These are phyloP conservation scores for Chelonoidis abingdonii DNA, from an alignment of 2,113 vertebrate species.

Conservation along the genomic window DNA sequence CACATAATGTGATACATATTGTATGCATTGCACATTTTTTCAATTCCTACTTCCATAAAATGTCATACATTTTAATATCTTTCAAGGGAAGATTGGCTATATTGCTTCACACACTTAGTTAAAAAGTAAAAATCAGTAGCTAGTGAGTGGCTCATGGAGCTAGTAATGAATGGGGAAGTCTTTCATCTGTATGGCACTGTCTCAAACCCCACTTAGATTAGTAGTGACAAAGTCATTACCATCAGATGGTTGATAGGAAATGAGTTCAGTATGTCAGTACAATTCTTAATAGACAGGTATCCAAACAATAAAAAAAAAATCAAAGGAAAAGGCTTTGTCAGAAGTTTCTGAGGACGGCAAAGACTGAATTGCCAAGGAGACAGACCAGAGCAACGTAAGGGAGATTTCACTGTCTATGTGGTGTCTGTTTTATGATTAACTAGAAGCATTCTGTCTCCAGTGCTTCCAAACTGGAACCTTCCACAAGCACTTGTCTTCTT, in stretches of 20 bases:
- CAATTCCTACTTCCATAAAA: slow-evolving; percentile 42
- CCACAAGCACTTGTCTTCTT: neutral
- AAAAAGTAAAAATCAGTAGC: neutral
- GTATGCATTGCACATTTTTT: slow-evolving; percentile 2
- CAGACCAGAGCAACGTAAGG: neutral
- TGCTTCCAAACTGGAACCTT: rapidly evolving
- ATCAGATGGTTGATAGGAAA: neutral
- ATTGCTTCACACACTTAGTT: neutral
- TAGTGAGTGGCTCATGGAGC: neutral
- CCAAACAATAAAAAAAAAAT: neutral
- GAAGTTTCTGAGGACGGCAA: neutral
- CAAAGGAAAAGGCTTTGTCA: too few relatives aligned
- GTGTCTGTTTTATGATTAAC: neutral
- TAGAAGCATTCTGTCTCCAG: neutral
- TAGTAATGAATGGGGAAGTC: slow-evolving; percentile 41
- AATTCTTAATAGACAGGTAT: neutral
- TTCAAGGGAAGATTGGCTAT: slow-evolving; percentile 29
- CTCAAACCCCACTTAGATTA: neutral
- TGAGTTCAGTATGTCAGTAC: neutral
- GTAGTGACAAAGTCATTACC: neutral
- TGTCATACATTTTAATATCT: slow-evolving; percentile 20
- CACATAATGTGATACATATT: slow-evolving; percentile 24
- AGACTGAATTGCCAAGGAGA: neutral
- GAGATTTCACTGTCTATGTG: rapidly evolving
- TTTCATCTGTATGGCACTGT: neutral